Evolutionary conservation across 2,888 invertebrate genomes (phyloP), one percentile per base, ranked within the genome.

Genomic region (Napeogenes sylphis): DNA sequence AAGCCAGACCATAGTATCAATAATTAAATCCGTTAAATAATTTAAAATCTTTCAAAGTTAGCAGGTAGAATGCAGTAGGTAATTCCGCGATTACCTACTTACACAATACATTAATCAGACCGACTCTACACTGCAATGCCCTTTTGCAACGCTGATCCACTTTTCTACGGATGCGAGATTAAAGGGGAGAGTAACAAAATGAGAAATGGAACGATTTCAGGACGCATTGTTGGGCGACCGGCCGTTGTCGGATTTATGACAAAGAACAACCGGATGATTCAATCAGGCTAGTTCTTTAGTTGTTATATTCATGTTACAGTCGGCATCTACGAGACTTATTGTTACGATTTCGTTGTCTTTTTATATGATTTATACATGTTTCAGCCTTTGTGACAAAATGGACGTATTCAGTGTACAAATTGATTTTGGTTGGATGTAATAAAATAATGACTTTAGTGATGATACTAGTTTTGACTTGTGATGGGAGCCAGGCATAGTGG

Each of bases 181-280:
- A 90, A 89, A 90, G 88, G 87, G 87, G 87, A 85, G 83, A 82
- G 85, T 87, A 90, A 85, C 90, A 90, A 90, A 90, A 90, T 89
- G 90, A 89, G 90, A 89, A 90, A 90, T 90, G 88, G 83, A 90
- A 88, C 90, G 87, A 90, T 90, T 90, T 89, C 87, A 86, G 87
- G 82, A 84, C 85, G 88, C 84, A 90, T 90, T 90, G 90, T 90
- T 85, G 84, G 87, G 81, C 77, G 82, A 82, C 84, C 78, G 84
- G 82, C 87, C 87, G 88, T 85, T 85, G 87, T 85, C 87, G 89
- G 89, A 89, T 88, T 90, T 90, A 90, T 90, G 90, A 90, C 90
- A 90, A 90, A 90, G 90, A 88, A 86, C 86, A 81, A 84, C 82
- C 78, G 87, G 87, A 88, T 90, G 90, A 90, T 90, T 90, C 90